phyloP scores from a whole-genome alignment of 2,888 invertebrate species.

The Dryomyza anilis region DNA sequence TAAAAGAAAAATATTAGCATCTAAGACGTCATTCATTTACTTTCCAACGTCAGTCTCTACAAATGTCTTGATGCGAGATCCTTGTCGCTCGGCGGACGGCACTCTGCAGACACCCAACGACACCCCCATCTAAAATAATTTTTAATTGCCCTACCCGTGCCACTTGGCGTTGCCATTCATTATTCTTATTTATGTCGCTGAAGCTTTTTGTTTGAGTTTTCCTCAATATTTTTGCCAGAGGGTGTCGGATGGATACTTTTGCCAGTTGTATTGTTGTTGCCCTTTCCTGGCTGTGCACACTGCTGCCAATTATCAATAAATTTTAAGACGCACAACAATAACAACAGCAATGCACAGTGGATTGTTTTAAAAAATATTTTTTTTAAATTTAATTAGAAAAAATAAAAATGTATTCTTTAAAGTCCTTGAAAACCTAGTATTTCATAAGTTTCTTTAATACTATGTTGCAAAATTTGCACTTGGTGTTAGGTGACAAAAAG shows the following conservation, averaged over 20 bases:
- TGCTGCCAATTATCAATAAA: conserved; percentile 42
- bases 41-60: neutral
- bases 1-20: neutral
- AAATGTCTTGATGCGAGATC: conserved; percentile 21
- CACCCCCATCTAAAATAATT: conserved; percentile 48
- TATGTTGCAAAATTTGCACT: too few relatives aligned
- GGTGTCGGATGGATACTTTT: too few relatives aligned
- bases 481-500: too few relatives aligned
- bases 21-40: conserved; percentile 9
- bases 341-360: too few relatives aligned
- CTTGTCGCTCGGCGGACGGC: neutral
- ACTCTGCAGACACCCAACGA: conserved; percentile 5
- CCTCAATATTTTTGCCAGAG: conserved; percentile 29
- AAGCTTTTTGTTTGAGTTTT: conserved; percentile 33
- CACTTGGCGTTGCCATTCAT: conserved; percentile 38
- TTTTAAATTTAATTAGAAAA: too few relatives aligned
- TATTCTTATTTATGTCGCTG: conserved; percentile 53
- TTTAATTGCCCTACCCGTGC: conserved; percentile 48
- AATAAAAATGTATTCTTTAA: too few relatives aligned
- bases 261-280: too few relatives aligned
- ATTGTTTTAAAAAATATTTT: too few relatives aligned
- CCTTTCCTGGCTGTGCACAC: conserved; percentile 1
- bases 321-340: conserved; percentile 30
- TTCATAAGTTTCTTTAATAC: too few relatives aligned
- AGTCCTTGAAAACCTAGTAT: too few relatives aligned